These are phyloP conservation scores for Oryzias celebensis DNA, from an alignment of 2,113 vertebrate genomes.

Conservation along the genomic window DNA sequence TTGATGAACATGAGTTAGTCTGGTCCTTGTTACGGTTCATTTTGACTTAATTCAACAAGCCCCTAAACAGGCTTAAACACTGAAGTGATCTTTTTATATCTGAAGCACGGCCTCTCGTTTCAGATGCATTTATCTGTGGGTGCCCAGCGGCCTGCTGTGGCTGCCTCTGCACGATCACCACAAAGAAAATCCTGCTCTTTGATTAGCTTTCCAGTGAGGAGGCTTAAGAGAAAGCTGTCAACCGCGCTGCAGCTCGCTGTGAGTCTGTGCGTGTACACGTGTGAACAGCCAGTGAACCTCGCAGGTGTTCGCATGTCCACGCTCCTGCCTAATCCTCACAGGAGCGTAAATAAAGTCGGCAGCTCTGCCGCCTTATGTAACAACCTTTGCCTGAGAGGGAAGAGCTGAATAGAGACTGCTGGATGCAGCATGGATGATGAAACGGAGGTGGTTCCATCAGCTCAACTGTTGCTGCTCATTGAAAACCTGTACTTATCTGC, in stretches of 20 bases:
- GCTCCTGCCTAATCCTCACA: constrained; percentile 58
- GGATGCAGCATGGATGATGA: background rate
- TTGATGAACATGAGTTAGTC: too few relatives aligned
- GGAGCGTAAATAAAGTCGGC: constrained; percentile 58
- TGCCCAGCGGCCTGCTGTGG: constrained; percentile 1
- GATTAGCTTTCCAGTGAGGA: background rate
- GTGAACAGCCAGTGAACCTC: constrained; percentile 27
- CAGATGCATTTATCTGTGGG: background rate
- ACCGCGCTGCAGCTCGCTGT: constrained; percentile 21
- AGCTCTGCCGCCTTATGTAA: constrained; percentile 56
- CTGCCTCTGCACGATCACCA: constrained; percentile 8
- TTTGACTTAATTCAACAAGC: background rate
- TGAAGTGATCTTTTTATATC: background rate
- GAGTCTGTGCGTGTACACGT: constrained; percentile 21
- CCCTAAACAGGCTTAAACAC: constrained; percentile 1
- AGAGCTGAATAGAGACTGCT: constrained; percentile 9
- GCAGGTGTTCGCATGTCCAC: constrained; percentile 53
- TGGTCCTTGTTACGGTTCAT: background rate
- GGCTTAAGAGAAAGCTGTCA: constrained; percentile 27
- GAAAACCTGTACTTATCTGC: background rate
- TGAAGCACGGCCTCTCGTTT: background rate
- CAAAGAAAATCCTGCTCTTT: constrained; percentile 8
- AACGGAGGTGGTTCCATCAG: background rate
- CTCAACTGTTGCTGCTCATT: background rate
- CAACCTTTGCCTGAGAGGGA: constrained; percentile 19